A percentile compares a stretch with the other conserved stretches of the same genome.
phyloP scores from a whole-genome alignment of 2,888 invertebrate genomes.

The Cetonia aurata region DNA sequence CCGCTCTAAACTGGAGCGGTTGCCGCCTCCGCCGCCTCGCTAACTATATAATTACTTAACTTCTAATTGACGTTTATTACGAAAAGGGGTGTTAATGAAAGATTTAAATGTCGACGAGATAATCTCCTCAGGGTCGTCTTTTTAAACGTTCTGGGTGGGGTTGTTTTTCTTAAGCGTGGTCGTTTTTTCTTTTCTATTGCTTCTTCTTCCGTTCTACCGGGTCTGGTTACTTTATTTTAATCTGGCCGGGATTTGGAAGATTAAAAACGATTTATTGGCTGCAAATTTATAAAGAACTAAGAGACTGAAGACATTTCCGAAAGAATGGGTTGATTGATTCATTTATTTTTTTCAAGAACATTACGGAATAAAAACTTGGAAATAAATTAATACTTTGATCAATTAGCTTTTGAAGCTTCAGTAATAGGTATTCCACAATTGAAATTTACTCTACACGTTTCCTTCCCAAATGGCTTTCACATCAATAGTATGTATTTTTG shows the following conservation, averaged over 20 bases:
- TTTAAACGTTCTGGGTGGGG: slow-evolving; percentile 59
- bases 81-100: slow-evolving; percentile 65
- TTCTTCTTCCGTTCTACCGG: background rate
- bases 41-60: slow-evolving; percentile 66
- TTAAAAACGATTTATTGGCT: slow-evolving; percentile 13
- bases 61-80: slow-evolving; percentile 67
- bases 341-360: too few relatives aligned
- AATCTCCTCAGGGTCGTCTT: slow-evolving; percentile 57
- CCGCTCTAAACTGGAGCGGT: slow-evolving; percentile 58
- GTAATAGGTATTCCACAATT: too few relatives aligned
- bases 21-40: slow-evolving; percentile 52
- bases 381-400: too few relatives aligned
- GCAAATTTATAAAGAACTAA: too few relatives aligned
- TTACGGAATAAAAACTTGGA: too few relatives aligned
- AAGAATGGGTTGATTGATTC: too few relatives aligned
- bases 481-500: too few relatives aligned
- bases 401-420: too few relatives aligned
- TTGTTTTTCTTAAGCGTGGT: slow-evolving; percentile 59
- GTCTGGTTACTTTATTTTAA: slow-evolving; percentile 14
- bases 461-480: too few relatives aligned
- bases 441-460: too few relatives aligned
- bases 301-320: too few relatives aligned
- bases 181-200: slow-evolving; percentile 8
- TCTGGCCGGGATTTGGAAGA: slow-evolving; percentile 17
- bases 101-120: slow-evolving; percentile 63